Conservation (phyloP, 2,113 vertebrate genomes). For the Festucalex cinctus region DNA sequence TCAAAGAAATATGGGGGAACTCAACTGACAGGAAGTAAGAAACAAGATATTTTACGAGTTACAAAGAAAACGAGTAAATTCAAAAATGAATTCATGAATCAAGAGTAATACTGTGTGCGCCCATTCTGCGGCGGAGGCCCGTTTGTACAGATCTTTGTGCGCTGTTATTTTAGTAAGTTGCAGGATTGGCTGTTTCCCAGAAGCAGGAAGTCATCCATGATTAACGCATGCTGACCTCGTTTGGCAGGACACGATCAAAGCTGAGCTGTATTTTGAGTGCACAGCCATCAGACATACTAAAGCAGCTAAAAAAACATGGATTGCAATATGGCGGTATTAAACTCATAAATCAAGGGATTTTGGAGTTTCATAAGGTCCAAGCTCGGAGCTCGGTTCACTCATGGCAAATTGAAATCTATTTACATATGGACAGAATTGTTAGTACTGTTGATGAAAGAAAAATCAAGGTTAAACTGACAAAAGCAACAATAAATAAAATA, state of each 20-base stretch:
- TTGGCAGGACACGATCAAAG: slow-evolving; percentile 8
- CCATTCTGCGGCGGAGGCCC: slow-evolving; percentile 28
- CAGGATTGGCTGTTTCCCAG: slow-evolving; percentile 6
- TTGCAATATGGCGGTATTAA: background rate
- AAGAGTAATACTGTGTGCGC: slow-evolving; percentile 39
- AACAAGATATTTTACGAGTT: slow-evolving; percentile 33
- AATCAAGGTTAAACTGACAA: no score
- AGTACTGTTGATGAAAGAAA: no score
- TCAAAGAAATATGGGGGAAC: background rate
- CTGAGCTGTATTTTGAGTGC: slow-evolving; percentile 21
- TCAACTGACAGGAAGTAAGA: slow-evolving; percentile 13
- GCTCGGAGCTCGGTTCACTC: no score
- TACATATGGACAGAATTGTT: no score
- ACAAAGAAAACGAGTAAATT: slow-evolving; percentile 23
- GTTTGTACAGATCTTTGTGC: slow-evolving; percentile 17
- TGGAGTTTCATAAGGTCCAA: no score
- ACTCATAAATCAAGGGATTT: no score
- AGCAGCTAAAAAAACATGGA: background rate
- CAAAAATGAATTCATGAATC: slow-evolving; percentile 18
- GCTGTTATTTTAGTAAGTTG: slow-evolving; percentile 37
- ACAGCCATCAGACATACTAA: background rate
- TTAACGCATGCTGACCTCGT: slow-evolving; percentile 32
- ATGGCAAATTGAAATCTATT: no score
- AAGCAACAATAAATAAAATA: no score
- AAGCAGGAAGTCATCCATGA: slow-evolving; percentile 21